Percentiles rank a stretch among this genome's conserved stretches.
Conservation (phyloP, 2,888 invertebrate genomes). For the Spodoptera exigua region DNA sequence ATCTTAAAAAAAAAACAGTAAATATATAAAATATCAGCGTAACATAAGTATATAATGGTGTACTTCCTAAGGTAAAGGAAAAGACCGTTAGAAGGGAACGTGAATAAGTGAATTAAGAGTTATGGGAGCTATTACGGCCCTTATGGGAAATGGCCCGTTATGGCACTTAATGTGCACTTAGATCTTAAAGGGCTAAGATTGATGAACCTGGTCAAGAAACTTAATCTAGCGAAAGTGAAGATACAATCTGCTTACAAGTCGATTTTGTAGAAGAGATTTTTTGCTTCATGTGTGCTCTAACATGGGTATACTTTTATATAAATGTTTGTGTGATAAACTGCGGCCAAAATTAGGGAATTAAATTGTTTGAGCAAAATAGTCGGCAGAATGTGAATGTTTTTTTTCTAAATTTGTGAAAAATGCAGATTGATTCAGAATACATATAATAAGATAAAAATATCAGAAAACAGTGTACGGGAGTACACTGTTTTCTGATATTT, state of each 20-base stretch:
- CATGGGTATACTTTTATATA: too few species aligned
- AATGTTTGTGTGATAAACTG: too few species aligned
- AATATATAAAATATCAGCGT: conserved; percentile 7
- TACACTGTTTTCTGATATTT: too few species aligned
- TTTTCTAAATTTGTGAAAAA: too few species aligned
- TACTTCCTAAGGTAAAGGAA: conserved; percentile 39
- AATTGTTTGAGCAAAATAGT: too few species aligned
- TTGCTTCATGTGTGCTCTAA: too few species aligned
- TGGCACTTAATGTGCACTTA: conserved; percentile 54
- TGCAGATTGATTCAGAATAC: too few species aligned
- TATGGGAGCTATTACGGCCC: conserved; percentile 45
- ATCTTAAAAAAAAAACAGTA: background rate
- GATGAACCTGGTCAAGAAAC: conserved; percentile 25
- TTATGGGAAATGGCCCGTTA: conserved; percentile 46
- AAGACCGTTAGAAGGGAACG: conserved; percentile 36
- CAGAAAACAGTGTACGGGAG: too few species aligned
- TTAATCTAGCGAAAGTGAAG: conserved; percentile 5
- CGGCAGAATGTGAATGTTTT: too few species aligned
- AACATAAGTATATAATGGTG: conserved; percentile 11
- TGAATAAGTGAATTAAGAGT: conserved; percentile 58
- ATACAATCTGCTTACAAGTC: too few species aligned
- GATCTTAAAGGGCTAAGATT: conserved; percentile 39
- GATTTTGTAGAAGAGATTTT: background rate
- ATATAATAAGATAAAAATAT: too few species aligned
- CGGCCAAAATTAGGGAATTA: too few species aligned